Conservation (phyloP, 2,113 vertebrate genomes). For the Hylia prasina region DNA sequence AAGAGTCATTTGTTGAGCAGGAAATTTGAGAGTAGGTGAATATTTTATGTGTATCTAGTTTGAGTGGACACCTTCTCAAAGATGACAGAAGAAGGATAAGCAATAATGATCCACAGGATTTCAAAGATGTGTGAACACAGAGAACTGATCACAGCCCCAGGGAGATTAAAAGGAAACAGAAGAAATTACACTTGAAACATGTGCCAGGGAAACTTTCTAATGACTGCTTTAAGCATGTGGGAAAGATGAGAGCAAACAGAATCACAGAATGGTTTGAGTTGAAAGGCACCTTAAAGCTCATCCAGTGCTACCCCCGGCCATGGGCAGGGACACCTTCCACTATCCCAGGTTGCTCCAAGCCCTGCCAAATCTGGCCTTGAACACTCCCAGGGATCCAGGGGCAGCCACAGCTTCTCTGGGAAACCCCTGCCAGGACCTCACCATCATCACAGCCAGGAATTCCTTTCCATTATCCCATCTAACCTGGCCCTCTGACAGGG, state of each 20-base stretch:
- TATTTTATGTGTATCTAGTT: not conserved
- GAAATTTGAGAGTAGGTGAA: not conserved
- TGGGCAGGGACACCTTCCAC: not conserved
- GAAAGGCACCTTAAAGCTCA: not conserved
- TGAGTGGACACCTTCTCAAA: not conserved
- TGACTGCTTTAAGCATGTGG: not conserved
- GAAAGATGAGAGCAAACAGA: not conserved
- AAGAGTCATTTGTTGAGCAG: not conserved
- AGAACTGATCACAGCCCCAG: not conserved
- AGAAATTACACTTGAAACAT: not conserved
- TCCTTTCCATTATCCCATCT: not conserved
- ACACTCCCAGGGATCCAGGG: not conserved
- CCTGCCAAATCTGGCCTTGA: fast-evolving
- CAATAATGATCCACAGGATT: not conserved
- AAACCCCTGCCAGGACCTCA: not conserved
- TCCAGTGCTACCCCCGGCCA: fast-evolving
- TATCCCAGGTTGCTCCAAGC: fast-evolving
- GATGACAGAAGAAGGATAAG: not conserved
- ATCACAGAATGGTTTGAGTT: not conserved
- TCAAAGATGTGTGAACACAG: not conserved
- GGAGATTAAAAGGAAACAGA: not conserved
- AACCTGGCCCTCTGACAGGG: fast-evolving
- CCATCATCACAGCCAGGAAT: not conserved
- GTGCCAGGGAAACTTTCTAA: not conserved
- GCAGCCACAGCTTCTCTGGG: not conserved